Evolutionary conservation across 2,888 invertebrate species (phyloP).

Genomic region (Neoitamus cyanurus): DNA sequence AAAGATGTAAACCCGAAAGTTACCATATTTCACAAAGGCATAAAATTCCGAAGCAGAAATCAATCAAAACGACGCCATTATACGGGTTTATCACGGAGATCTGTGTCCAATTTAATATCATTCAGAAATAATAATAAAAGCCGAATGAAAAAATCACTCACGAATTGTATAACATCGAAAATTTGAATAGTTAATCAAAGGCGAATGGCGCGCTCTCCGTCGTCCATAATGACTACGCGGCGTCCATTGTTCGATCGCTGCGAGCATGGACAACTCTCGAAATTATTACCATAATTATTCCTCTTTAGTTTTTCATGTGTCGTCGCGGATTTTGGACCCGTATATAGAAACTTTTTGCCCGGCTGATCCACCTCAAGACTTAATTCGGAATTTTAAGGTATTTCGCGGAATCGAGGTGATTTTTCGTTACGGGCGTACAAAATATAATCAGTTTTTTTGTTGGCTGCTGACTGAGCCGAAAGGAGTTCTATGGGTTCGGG

Average conservation of each 20-base stretch:
- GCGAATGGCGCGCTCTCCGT: not conserved
- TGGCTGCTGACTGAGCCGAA: not conserved
- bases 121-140: not conserved
- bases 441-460: conserved; percentile 31
- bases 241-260: conserved; percentile 25
- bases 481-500: conserved; percentile 22
- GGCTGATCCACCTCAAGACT: not conserved
- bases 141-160: conserved; percentile 1
- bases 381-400: conserved; percentile 42
- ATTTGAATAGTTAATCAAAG: conserved; percentile 43
- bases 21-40: conserved; percentile 17
- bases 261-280: conserved; percentile 18
- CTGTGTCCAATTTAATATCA: conserved; percentile 37
- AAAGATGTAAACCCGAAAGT: not conserved
- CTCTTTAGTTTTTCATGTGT: conserved; percentile 27
- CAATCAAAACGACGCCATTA: conserved; percentile 41
- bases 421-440: conserved; percentile 30
- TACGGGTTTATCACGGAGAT: conserved; percentile 4
- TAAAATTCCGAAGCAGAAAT: conserved; percentile 13
- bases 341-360: not conserved
- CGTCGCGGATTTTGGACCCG: conserved; percentile 24
- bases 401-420: conserved; percentile 38
- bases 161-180: conserved; percentile 25
- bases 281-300: conserved; percentile 43
- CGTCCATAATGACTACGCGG: conserved; percentile 23